Evolutionary conservation across 2,888 invertebrate species (phyloP).

Genomic region (Drosophila borealis): DNA sequence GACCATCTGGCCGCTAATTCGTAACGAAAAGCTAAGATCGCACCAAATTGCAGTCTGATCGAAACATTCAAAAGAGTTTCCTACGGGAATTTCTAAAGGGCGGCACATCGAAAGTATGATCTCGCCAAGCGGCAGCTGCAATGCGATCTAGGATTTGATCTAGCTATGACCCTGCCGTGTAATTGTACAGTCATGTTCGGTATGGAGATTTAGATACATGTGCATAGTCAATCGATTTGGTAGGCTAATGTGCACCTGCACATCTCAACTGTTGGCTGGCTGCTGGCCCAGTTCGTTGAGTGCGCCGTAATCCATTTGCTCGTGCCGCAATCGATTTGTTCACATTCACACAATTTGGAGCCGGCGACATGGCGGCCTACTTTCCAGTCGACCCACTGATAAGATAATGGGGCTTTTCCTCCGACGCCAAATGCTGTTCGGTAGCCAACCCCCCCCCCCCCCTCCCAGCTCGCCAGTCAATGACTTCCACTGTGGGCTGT

Average conservation of each 20-base stretch:
- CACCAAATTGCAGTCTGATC: neutral
- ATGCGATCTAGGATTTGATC: neutral
- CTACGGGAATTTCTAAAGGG: conserved; percentile 33
- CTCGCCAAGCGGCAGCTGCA: conserved; percentile 27
- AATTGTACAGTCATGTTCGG: conserved; percentile 10
- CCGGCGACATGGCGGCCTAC: conserved; percentile 59
- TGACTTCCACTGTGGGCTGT: conserved; percentile 46
- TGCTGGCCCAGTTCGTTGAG: conserved; percentile 34
- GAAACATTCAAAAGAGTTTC: neutral
- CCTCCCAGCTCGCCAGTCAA: conserved; percentile 42
- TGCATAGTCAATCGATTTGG: conserved; percentile 18
- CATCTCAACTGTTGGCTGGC: conserved; percentile 36
- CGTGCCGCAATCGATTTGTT: conserved; percentile 71
- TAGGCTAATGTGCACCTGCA: conserved; percentile 34
- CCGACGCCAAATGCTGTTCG: conserved; percentile 32
- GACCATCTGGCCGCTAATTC: conserved; percentile 32
- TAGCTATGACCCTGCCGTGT: conserved; percentile 24
- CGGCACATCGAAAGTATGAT: conserved; percentile 1
- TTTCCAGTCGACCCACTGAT: conserved; percentile 67
- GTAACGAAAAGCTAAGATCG: conserved; percentile 1
- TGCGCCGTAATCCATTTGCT: conserved; percentile 55
- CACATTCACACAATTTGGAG: conserved; percentile 19
- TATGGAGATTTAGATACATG: no score
- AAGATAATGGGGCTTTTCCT: conserved; percentile 78
- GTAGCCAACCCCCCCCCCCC: neutral